phyloP scores from a whole-genome alignment of 2,797 vertebrate genomes.

The Sparus aurata region DNA sequence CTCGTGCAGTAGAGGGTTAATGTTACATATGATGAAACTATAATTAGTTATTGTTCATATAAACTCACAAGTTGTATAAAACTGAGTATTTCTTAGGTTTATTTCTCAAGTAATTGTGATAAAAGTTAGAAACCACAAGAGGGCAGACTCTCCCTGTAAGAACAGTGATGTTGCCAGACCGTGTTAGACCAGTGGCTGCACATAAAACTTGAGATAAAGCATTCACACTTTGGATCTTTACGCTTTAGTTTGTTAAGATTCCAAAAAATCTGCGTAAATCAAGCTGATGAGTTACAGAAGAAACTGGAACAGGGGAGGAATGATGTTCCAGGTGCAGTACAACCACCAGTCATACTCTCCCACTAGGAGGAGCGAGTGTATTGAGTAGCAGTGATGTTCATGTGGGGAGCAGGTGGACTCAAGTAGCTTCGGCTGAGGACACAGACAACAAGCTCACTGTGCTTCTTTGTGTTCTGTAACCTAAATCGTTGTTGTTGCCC shows the following conservation, averaged over 20 bases:
- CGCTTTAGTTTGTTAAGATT: neutral
- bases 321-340: neutral
- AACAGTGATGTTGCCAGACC: neutral
- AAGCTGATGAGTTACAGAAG: neutral
- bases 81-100: neutral
- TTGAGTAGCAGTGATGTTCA: slow-evolving; percentile 4
- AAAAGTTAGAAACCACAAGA: slow-evolving; percentile 64
- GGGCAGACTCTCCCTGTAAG: slow-evolving; percentile 67
- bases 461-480: slow-evolving; percentile 6
- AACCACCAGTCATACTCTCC: neutral
- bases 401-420: slow-evolving; percentile 23
- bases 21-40: neutral
- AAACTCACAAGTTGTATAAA: neutral
- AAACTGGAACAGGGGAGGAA: neutral
- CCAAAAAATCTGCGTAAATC: neutral
- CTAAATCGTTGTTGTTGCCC: neutral
- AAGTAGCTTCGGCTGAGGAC: neutral
- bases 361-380: slow-evolving; percentile 38
- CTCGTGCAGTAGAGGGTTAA: neutral
- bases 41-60: neutral
- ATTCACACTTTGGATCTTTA: neutral
- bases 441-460: neutral
- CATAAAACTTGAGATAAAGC: neutral
- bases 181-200: neutral
- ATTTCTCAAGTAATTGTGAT: slow-evolving; percentile 38